Base-by-base conservation (phyloP, 2,113 vertebrate species). In the Mirounga angustirostris region DNA sequence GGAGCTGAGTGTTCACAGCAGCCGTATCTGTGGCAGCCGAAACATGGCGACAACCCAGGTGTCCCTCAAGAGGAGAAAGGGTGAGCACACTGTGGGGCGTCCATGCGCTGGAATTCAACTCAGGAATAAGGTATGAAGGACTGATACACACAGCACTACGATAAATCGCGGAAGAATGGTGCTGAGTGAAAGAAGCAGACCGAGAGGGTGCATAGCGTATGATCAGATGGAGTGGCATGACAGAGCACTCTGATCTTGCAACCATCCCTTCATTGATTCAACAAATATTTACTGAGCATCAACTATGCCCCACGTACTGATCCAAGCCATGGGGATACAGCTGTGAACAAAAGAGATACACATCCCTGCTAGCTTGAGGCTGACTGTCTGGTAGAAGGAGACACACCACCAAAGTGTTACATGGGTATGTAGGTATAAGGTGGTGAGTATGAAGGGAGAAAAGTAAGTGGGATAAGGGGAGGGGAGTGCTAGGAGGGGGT, bases 171-270 rank as follows among this genome's bases (percentile, higher is more conserved):
- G 8, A 69, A 59, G 21, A 50, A 69, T 40, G 21, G 36, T 6
- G n/a, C 43, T 2, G 18, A 80, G 36, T 13, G 22, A 19, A 40
- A 52, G 19, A 40, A 36, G 9, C 56, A 26, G 46, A 21, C 65
- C 26, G 0, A 4, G 14, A 54, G 59, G 24, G 26, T 11, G 14
- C n/a, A 1, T 2, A 21, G 0, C 13, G 13, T 46, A 15, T 6
- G 5, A 52, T 33, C 56, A 65, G 50, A 73, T 6, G n/a, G n/a
- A 24, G 22, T 2, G n/a, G 43, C 33, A 61, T 22, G 21, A 1
- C 4, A 63, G 36, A 3, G 4, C 7, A 4, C 19, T n/a, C 22
- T 78, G 52, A 9, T 8, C 82, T 7, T 50, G 74, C 61, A 28
- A 7, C 5, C 63, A 10, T 21, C 56, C 24, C 52, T 63, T 83